Conservation (phyloP, 2,113 vertebrate species). For the Prionailurus bengalensis region DNA sequence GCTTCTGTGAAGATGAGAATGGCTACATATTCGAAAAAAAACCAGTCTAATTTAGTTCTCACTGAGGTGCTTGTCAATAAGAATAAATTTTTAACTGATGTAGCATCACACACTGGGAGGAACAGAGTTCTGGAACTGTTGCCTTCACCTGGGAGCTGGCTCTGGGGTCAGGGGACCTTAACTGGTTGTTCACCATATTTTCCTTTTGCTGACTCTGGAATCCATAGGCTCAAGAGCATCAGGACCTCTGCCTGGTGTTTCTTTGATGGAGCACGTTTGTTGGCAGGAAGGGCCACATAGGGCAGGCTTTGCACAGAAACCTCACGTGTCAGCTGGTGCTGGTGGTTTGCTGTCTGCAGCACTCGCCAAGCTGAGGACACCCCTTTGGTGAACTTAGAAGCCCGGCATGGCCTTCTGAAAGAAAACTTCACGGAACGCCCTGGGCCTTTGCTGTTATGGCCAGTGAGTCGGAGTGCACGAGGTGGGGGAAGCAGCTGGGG, state of each 20-base stretch:
- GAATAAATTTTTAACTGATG: background rate
- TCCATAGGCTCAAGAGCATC: background rate
- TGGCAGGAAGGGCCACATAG: rapidly evolving
- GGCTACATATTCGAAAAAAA: background rate
- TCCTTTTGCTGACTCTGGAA: background rate
- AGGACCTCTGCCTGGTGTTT: background rate
- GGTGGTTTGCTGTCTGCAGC: background rate
- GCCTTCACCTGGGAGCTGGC: rapidly evolving
- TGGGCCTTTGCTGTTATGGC: background rate
- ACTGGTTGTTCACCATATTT: rapidly evolving
- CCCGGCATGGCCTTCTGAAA: background rate
- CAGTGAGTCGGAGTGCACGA: background rate
- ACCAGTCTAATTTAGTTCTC: background rate
- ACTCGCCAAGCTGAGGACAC: background rate
- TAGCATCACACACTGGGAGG: background rate
- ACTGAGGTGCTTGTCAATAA: background rate
- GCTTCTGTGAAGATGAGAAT: background rate
- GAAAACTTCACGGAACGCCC: background rate
- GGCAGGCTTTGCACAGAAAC: background rate
- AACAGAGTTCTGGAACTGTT: background rate
- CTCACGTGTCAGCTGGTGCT: background rate
- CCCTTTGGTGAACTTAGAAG: background rate
- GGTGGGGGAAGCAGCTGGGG: background rate
- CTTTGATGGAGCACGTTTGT: rapidly evolving
- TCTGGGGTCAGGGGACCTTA: background rate